Percentiles rank a stretch among this genome's conserved stretches.
Conservation (phyloP, 1,140 invertebrate species). For the Apis cerana region DNA sequence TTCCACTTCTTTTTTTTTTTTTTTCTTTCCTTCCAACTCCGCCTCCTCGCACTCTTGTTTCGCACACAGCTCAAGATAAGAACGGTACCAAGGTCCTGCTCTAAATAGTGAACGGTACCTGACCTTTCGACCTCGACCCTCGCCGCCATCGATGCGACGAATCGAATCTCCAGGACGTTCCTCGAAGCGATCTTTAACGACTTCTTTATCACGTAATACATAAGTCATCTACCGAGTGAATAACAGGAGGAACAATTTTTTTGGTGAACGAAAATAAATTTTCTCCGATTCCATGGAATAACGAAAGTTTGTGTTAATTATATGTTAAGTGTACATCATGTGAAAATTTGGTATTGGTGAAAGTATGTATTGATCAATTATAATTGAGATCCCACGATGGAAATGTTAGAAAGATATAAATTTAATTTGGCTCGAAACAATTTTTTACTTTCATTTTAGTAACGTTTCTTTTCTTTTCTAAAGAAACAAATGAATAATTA, state of each 20-base stretch:
- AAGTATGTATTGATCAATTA: too few species aligned
- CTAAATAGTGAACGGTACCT: slow-evolving; percentile 53
- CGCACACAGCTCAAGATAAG: slow-evolving; percentile 56
- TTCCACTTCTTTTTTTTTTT: slow-evolving; percentile 10
- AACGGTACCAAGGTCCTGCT: slow-evolving; percentile 59
- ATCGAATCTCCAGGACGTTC: slow-evolving; percentile 31
- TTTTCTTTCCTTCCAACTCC: not conserved
- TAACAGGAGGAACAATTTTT: not conserved
- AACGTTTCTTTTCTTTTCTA: too few species aligned
- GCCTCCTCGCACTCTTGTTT: slow-evolving; percentile 22
- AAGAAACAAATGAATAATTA: too few species aligned
- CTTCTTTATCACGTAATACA: not conserved
- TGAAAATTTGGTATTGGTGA: too few species aligned
- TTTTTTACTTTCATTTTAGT: too few species aligned
- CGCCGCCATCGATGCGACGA: slow-evolving; percentile 6
- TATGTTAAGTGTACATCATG: not conserved
- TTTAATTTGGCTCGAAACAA: too few species aligned
- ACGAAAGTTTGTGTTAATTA: not conserved
- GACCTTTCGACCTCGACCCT: slow-evolving; percentile 56
- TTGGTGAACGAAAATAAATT: not conserved
- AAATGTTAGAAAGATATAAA: too few species aligned
- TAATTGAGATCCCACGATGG: too few species aligned
- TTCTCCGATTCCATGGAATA: not conserved
- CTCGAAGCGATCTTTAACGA: not conserved
- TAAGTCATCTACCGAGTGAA: not conserved